Evolutionary conservation across 2,888 invertebrate species (phyloP), one percentile per base, ranked within the genome.

Genomic region (Epinotia bilunana): DNA sequence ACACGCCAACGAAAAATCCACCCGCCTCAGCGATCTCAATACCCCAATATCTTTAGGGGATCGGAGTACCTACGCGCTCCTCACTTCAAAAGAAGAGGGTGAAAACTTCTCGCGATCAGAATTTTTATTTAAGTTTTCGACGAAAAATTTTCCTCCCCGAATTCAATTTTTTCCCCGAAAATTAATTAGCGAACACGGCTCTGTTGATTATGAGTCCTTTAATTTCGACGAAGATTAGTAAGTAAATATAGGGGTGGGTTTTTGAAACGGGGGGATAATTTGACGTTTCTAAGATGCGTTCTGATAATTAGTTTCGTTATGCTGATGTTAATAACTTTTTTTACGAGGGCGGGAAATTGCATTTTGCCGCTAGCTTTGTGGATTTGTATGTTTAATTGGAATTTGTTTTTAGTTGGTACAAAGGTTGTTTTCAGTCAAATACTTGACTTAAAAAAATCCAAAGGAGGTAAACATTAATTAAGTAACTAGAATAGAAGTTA

Each of bases 111-210:
- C 86, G 86, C 88, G 86, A 88, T 88, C 87, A 87, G 86, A 86
- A 88, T 93, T 92, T 92, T 92, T 91, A 91, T 91, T 92, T 91
- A 91, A 93, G 92, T 92, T 92, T 91, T 90, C 87, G 84, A 87
- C 60, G 87, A 88, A 90, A 90, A 90, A 87, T 87, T 88, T 87
- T 85, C 88, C 86, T 88, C 88, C 89, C 89, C 87, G 87, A 89
- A 90, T 91, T 87, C 84, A 89, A 89, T 87, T 87, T 87, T 85
- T 87, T 84, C 83, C 83, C 83, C 77, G 83, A 81, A 84, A 86
- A 89, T 88, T 89, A 88, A 89, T 88, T 88, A 87, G 83, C 70
- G 83, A 84, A 86, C 86, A 85, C 84, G 88, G 83, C 80, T 79
- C 76, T 81, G 83, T 83, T 82, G 83, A 84, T 86, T 86, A 85